Evolutionary conservation across 2,113 vertebrate species (phyloP), one percentile per base, ranked within the genome.

Genomic region (Apaloderma vittatum): DNA sequence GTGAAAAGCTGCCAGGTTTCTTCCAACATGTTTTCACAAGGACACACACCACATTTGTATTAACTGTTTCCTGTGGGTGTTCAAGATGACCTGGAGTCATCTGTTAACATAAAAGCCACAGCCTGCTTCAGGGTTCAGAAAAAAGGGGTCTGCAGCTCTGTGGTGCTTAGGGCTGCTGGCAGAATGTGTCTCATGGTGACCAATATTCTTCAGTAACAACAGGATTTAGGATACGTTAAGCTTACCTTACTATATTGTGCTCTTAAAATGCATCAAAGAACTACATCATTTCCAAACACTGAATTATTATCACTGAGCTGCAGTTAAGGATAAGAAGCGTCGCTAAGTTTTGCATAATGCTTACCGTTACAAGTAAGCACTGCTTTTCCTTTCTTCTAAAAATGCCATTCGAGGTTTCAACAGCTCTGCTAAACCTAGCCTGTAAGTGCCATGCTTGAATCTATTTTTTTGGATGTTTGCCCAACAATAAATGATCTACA

Each of bases 401-500:
- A 97, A 97, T 82, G 87, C 49, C 94, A 90, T 94, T 98, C 93
- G 91, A 94, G 83, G 94, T 96, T 97, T 97, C 96, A 94, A 92
- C 83, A 87, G 88, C 98, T 98, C 96, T 96, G 95, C 89, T 97
- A 97, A 97, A 97, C 84, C 96, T 94, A 94, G 96, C 94, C 97
- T 98, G 95, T 90, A 98, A 98, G 93, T 98, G 97, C 95, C 97
- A 96, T 46, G 91, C 97, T 96, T 98, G 97, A 98, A 97, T 96
- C 97, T 97, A 96, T 97, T 96, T 92, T 97, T 98, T 98, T 99
- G 98, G 98, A 99, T 93, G 88, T 79, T 82, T 97, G 96, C 98
- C 97, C 97, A 98, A 98, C 95, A 98, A 98, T 98, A 98, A 98
- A 97, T 96, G 95, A 98, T 98, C 97, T 96, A 98, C 97, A 97